These are phyloP conservation scores for Aramus guarauna DNA, from an alignment of 2,113 vertebrate species.

Conservation along the genomic window DNA sequence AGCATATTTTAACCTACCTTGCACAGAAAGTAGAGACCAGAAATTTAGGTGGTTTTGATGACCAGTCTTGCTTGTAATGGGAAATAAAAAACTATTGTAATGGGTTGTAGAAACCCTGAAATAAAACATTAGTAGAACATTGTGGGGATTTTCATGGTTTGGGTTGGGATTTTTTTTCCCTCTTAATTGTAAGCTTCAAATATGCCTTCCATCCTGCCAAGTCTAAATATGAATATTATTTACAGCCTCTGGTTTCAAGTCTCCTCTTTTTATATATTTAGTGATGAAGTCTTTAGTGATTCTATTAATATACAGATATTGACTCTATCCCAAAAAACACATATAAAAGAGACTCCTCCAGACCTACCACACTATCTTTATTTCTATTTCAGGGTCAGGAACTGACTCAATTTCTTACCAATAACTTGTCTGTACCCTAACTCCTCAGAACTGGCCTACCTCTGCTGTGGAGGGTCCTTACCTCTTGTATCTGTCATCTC, in stretches of 20 bases:
- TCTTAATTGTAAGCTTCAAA: background rate
- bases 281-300: background rate
- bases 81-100: background rate
- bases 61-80: background rate
- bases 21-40: background rate
- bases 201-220: background rate
- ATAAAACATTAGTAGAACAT: background rate
- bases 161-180: no score
- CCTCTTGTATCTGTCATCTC: background rate
- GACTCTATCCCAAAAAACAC: background rate
- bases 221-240: background rate
- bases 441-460: background rate
- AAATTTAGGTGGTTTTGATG: background rate
- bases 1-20: background rate
- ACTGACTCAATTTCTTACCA: background rate
- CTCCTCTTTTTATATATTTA: background rate
- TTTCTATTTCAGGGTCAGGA: background rate
- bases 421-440: background rate
- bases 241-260: background rate
- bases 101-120: background rate
- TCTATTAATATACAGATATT: background rate
- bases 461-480: background rate
- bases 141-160: background rate
- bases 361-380: background rate
- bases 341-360: background rate